Conservation (phyloP, 2,888 invertebrate genomes). For the Oscheius sp. region DNA sequence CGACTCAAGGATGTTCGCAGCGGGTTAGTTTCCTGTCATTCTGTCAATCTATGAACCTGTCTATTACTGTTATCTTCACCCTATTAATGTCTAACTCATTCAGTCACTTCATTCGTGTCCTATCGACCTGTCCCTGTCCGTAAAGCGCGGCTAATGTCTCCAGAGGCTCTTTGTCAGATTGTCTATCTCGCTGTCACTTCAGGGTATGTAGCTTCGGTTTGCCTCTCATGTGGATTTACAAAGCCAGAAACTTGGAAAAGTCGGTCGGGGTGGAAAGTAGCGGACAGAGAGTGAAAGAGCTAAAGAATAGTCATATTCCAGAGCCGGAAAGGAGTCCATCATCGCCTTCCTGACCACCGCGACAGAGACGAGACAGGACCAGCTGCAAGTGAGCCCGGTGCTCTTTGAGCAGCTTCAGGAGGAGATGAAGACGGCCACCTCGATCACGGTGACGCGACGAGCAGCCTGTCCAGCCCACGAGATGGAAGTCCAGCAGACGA, state of each 20-base stretch:
- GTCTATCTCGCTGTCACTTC: no score
- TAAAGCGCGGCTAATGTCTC: no score
- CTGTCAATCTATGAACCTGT: not conserved
- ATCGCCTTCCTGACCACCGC: not conserved
- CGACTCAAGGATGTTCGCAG: conserved; percentile 9
- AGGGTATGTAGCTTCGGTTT: no score
- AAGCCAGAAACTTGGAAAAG: no score
- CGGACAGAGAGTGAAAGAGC: no score
- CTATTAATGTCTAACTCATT: no score
- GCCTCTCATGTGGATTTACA: no score
- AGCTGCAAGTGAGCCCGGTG: conserved; percentile 4
- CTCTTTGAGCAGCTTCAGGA: conserved; percentile 9
- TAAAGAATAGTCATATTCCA: not conserved
- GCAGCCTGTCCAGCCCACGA: conserved; percentile 53
- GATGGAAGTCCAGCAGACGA: conserved; percentile 10
- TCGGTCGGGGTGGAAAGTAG: no score
- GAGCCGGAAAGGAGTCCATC: conserved; percentile 8
- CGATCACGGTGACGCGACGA: conserved; percentile 43
- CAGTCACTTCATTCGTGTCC: no score
- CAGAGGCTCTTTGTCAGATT: no score
- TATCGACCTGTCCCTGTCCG: no score
- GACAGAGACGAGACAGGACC: not conserved
- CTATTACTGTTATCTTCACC: no score
- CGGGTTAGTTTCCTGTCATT: not conserved
- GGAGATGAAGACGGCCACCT: conserved; percentile 31